Percentiles rank a stretch among this genome's conserved stretches.
Conservation (phyloP, 2,113 vertebrate species). For the Salminus brasiliensis region DNA sequence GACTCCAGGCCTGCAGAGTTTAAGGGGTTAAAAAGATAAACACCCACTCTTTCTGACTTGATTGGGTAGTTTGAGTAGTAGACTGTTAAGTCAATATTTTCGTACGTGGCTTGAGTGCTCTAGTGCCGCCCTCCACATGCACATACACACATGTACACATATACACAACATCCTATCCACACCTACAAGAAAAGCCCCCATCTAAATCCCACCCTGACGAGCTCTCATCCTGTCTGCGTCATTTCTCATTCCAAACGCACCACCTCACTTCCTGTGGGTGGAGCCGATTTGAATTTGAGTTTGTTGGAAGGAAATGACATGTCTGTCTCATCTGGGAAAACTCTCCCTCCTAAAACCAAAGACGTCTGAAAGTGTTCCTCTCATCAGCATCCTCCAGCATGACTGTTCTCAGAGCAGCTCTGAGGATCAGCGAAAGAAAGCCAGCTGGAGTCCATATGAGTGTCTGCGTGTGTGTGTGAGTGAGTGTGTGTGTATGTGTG, state of each 20-base stretch:
- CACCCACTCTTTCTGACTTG: background rate
- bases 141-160: conserved; percentile 2
- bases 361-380: background rate
- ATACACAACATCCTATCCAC: conserved; percentile 22
- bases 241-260: conserved; percentile 35
- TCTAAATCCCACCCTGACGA: conserved; percentile 12
- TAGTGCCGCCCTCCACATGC: background rate
- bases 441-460: conserved; percentile 45
- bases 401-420: conserved; percentile 35
- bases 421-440: background rate
- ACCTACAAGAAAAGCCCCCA: background rate
- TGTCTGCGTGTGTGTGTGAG: conserved; percentile 9
- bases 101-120: background rate
- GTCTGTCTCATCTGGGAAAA: conserved; percentile 3
- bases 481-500: conserved; percentile 13
- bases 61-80: background rate
- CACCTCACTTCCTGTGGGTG: conserved; percentile 44
- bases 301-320: conserved; percentile 40
- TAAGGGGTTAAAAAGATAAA: too few species aligned
- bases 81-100: conserved; percentile 35
- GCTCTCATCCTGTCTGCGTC: conserved; percentile 43
- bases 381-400: conserved; percentile 4
- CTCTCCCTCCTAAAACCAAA: conserved; percentile 2
- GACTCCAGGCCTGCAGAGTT: too few species aligned
- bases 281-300: background rate